Percentiles rank a stretch among this genome's conserved stretches.
Conservation (phyloP, 2,888 invertebrate species). For the Dryomyza anilis region DNA sequence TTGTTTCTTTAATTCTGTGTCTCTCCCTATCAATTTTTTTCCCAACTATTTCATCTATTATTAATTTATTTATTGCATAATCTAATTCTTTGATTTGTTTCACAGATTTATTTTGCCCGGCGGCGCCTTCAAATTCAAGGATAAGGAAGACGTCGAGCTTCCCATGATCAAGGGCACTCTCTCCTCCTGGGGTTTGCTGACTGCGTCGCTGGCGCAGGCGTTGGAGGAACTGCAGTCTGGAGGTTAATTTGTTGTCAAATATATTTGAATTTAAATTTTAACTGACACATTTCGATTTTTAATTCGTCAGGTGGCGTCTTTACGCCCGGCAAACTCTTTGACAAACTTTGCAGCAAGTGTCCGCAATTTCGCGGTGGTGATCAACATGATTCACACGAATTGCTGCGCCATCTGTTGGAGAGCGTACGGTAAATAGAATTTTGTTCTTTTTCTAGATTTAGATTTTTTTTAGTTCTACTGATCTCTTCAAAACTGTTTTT, state of each 20-base stretch:
- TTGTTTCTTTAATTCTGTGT: background rate
- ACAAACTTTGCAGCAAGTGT: slow-evolving; percentile 69
- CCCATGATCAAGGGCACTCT: slow-evolving; percentile 71
- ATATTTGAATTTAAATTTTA: background rate
- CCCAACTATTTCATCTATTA: too few species aligned
- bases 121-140: slow-evolving; percentile 67
- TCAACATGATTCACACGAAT: slow-evolving; percentile 96
- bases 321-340: slow-evolving; percentile 70
- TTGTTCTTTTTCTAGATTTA: background rate
- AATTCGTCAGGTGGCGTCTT: slow-evolving; percentile 66
- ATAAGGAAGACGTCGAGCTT: slow-evolving; percentile 65
- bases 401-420: slow-evolving; percentile 88
- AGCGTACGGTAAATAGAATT: slow-evolving; percentile 69
- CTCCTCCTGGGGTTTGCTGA: slow-evolving; percentile 72
- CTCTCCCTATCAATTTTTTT: background rate
- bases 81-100: background rate
- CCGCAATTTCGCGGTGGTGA: slow-evolving; percentile 91
- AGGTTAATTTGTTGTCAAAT: slow-evolving; percentile 38
- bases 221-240: slow-evolving; percentile 70
- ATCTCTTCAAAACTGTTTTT: too few species aligned
- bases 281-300: background rate
- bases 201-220: slow-evolving; percentile 72
- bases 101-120: slow-evolving; percentile 72
- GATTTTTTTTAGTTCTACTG: background rate
- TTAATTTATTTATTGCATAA: too few species aligned